A percentile compares a stretch with the other conserved stretches of the same genome.
Evolutionary conservation across 2,888 invertebrate genomes (phyloP).

Genomic region (Thereva unica): DNA sequence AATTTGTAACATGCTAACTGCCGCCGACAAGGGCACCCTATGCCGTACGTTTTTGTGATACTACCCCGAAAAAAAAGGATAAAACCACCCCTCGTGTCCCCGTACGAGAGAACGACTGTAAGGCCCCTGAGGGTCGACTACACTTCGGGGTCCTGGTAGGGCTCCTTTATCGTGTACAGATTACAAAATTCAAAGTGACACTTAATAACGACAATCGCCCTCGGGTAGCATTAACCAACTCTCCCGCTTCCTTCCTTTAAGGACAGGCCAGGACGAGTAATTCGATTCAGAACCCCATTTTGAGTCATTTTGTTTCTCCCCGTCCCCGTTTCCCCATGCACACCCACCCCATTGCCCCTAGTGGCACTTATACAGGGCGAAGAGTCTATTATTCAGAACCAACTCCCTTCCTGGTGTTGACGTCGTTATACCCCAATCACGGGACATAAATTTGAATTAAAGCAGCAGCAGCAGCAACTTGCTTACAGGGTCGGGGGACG

Average conservation of each 20-base stretch:
- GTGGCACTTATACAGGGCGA: constrained; percentile 5
- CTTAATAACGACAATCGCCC: constrained; percentile 28
- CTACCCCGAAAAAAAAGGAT: neutral
- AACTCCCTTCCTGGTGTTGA: neutral
- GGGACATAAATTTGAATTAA: constrained; percentile 21
- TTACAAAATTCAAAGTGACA: constrained; percentile 25
- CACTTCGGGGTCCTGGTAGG: constrained; percentile 1
- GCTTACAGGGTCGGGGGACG: neutral
- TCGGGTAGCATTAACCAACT: neutral
- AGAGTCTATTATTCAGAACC: constrained; percentile 21
- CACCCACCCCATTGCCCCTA: neutral
- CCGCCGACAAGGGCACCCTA: no score
- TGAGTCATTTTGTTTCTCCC: neutral
- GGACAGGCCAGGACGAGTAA: constrained; percentile 4
- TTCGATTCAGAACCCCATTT: constrained; percentile 11
- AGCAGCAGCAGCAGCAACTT: no score
- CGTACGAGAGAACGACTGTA: neutral
- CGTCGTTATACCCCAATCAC: constrained; percentile 10
- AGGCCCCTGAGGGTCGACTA: neutral
- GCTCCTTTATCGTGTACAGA: constrained; percentile 4
- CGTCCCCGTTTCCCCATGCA: no score
- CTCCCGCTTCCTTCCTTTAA: neutral
- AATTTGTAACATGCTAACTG: no score
- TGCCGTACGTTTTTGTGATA: no score
- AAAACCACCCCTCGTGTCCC: constrained; percentile 11